phyloP scores from a whole-genome alignment of 2,113 vertebrate species.

The Trogon surrucura region DNA sequence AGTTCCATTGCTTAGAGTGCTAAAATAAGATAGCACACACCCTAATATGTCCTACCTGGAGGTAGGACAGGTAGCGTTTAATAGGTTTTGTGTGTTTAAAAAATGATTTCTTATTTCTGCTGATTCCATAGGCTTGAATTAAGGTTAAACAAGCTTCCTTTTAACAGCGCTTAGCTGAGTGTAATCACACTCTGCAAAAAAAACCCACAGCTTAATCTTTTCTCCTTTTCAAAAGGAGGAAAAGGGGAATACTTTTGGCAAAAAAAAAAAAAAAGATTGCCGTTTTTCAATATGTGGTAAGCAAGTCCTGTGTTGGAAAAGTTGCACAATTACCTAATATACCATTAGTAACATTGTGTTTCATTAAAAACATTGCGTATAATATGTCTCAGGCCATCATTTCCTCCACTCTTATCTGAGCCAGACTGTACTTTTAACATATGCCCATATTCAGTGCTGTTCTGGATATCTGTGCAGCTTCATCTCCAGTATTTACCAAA shows the following conservation, averaged over 20 bases:
- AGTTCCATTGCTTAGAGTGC: fast-evolving
- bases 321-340: not conserved
- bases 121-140: not conserved
- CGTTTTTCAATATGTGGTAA: not conserved
- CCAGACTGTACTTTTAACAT: not conserved
- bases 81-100: not conserved
- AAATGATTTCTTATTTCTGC: not conserved
- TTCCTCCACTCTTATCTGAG: not conserved
- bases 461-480: not conserved
- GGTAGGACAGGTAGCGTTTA: not conserved
- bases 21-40: not conserved
- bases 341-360: not conserved
- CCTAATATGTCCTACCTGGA: not conserved
- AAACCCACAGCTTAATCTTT: not conserved
- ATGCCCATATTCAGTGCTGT: not conserved
- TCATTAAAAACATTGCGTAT: not conserved
- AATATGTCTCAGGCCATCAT: not conserved
- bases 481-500: not conserved
- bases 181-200: conserved; percentile 10
- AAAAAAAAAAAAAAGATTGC: not conserved
- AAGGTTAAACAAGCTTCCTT: not conserved
- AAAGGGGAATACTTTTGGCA: not conserved
- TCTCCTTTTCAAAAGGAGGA: not conserved
- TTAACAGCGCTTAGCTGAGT: not conserved
- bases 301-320: not conserved